Percentiles rank a stretch among this genome's conserved stretches.
Evolutionary conservation across 2,888 invertebrate species (phyloP).

Genomic region (Acronicta alni): DNA sequence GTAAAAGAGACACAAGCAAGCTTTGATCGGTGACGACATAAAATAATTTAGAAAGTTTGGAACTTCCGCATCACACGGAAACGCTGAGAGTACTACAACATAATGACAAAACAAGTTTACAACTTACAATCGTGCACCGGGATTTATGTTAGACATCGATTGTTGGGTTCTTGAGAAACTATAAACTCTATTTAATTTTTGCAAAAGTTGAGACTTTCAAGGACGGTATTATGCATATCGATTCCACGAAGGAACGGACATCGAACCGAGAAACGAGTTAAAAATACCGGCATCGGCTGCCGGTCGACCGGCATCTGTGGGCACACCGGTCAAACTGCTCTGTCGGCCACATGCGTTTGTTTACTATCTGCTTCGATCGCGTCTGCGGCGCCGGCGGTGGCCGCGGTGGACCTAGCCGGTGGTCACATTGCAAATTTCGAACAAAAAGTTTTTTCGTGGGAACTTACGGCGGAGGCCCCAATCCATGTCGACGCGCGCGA

Average conservation of each 20-base stretch:
- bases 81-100: slow-evolving; percentile 59
- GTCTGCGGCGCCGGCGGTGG: slow-evolving; percentile 62
- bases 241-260: slow-evolving; percentile 86
- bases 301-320: slow-evolving; percentile 85
- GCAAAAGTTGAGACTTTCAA: slow-evolving; percentile 77
- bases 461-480: slow-evolving; percentile 89
- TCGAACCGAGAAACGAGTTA: slow-evolving; percentile 88
- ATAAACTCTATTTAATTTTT: slow-evolving; percentile 71
- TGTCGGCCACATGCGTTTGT: slow-evolving; percentile 86
- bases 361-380: slow-evolving; percentile 84
- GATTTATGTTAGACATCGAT: slow-evolving; percentile 65
- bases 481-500: slow-evolving; percentile 80
- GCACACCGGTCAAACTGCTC: slow-evolving; percentile 86
- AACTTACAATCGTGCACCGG: slow-evolving; percentile 74
- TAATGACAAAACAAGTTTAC: slow-evolving; percentile 73
- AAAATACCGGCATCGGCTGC: slow-evolving; percentile 84
- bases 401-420: slow-evolving; percentile 56
- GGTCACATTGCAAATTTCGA: slow-evolving; percentile 56
- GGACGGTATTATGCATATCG: slow-evolving; percentile 86
- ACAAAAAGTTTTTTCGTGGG: slow-evolving; percentile 66
- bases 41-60: slow-evolving; percentile 73
- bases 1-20: slow-evolving; percentile 61
- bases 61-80: slow-evolving; percentile 62
- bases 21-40: slow-evolving; percentile 65
- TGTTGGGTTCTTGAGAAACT: slow-evolving; percentile 63